A percentile compares a stretch with the other conserved stretches of the same genome.
Conservation (phyloP, 2,113 vertebrate species). For the Orcinus orca region DNA sequence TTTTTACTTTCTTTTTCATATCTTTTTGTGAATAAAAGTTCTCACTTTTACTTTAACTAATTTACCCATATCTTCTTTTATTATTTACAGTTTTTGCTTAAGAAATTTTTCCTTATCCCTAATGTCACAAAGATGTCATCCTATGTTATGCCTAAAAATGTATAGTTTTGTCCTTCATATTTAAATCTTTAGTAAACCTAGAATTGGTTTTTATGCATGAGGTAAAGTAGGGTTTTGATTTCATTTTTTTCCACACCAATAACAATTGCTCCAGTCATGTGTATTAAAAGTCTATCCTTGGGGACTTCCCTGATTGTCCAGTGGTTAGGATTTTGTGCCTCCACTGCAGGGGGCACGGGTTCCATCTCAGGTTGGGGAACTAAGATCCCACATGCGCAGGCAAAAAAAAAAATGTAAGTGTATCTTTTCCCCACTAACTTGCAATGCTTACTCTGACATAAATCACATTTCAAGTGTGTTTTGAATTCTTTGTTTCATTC, state of each 20-base stretch:
- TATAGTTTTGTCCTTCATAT: neutral
- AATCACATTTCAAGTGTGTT: neutral
- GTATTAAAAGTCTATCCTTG: neutral
- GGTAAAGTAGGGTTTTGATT: neutral
- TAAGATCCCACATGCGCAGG: too few species aligned
- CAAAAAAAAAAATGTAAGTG: too few species aligned
- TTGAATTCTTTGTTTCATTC: neutral
- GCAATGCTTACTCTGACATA: neutral
- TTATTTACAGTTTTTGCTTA: neutral
- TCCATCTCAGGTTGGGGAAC: too few species aligned
- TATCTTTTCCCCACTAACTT: neutral
- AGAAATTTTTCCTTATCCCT: neutral
- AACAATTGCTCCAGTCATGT: neutral
- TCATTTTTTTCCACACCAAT: neutral
- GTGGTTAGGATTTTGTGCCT: too few species aligned
- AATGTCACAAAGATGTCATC: neutral
- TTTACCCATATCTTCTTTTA: neutral
- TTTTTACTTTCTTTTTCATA: neutral
- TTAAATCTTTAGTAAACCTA: neutral
- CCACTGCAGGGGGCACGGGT: too few species aligned
- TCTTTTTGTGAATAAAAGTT: neutral
- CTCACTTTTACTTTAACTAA: neutral
- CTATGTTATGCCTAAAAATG: neutral
- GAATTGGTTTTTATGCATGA: neutral
- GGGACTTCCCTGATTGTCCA: too few species aligned